Conservation (phyloP, 2,888 invertebrate genomes). For the Mimas tiliae region DNA sequence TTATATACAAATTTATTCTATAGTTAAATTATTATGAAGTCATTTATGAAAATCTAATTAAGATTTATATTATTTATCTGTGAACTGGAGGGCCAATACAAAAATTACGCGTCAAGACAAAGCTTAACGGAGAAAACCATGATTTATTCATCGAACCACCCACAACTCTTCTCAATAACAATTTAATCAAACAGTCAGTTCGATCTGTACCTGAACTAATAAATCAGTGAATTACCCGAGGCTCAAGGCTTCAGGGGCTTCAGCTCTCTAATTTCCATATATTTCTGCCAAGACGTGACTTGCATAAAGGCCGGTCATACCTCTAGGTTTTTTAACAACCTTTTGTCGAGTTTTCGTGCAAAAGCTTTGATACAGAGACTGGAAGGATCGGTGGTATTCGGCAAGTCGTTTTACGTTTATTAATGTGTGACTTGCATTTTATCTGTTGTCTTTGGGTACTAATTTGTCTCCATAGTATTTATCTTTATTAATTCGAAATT, state of each 20-base stretch:
- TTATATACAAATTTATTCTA: too few species aligned
- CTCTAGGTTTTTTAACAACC: constrained; percentile 32
- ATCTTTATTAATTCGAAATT: too few species aligned
- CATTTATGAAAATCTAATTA: too few species aligned
- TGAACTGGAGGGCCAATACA: too few species aligned
- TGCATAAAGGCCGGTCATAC: constrained; percentile 39
- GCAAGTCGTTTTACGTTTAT: neutral
- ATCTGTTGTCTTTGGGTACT: neutral
- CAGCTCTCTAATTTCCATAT: constrained; percentile 65
- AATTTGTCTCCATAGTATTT: too few species aligned
- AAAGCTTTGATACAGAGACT: neutral
- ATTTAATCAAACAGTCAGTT: constrained; percentile 35
- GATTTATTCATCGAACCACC: constrained; percentile 19
- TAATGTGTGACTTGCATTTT: neutral
- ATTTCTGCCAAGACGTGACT: constrained; percentile 54
- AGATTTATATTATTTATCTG: too few species aligned
- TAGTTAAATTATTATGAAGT: too few species aligned
- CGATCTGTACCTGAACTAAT: constrained; percentile 47
- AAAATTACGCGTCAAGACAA: neutral
- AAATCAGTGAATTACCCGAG: constrained; percentile 64
- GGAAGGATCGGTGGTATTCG: neutral
- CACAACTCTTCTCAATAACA: constrained; percentile 30
- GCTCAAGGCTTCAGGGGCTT: constrained; percentile 47
- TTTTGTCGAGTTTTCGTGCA: constrained; percentile 29
- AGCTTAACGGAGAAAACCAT: neutral